Evolutionary conservation across 2,888 invertebrate genomes (phyloP).

Genomic region (Periphyllus acericola): DNA sequence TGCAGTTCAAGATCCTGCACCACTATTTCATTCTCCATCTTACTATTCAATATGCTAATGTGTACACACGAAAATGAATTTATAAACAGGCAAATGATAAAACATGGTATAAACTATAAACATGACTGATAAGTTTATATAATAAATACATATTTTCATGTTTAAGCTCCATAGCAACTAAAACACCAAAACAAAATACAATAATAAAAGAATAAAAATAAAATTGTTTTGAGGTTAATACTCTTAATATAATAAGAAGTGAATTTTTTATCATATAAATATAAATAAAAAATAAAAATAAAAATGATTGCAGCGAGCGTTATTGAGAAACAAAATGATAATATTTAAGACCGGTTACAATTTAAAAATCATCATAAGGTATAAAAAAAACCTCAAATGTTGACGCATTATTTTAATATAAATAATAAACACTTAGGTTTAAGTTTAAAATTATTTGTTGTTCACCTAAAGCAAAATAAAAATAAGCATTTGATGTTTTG

Average conservation of each 20-base stretch:
- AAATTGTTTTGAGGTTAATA: too few species aligned
- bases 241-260: too few species aligned
- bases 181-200: conserved; percentile 35
- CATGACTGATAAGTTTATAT: neutral
- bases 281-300: neutral
- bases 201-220: neutral
- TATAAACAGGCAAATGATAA: neutral
- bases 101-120: neutral
- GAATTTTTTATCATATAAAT: neutral
- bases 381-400: too few species aligned
- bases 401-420: too few species aligned
- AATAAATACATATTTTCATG: neutral
- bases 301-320: too few species aligned
- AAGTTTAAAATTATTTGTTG: neutral
- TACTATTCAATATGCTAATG: neutral
- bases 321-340: too few species aligned
- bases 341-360: too few species aligned
- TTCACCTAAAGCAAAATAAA: neutral
- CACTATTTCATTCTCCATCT: conserved; percentile 59
- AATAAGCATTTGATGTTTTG: neutral
- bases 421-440: neutral
- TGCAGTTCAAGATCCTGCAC: conserved; percentile 74
- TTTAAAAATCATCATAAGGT: too few species aligned
- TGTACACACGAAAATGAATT: neutral
- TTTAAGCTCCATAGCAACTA: conserved; percentile 39